A percentile compares a stretch with the other conserved stretches of the same genome.
Evolutionary conservation across 2,888 invertebrate species (phyloP).

Genomic region (Tetropium fuscum): DNA sequence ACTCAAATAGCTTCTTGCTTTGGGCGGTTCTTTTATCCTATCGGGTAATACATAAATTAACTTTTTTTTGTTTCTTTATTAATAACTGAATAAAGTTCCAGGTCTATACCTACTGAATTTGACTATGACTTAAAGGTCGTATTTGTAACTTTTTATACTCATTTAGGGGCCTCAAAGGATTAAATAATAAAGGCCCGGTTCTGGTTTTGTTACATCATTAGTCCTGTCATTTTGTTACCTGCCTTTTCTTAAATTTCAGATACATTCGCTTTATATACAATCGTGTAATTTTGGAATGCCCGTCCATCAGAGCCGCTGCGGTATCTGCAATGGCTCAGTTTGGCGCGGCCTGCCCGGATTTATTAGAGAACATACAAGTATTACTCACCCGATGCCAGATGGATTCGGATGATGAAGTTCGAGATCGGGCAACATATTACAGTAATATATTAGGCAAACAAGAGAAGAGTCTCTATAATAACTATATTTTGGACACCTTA

Average conservation of each 20-base stretch:
- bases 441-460: constrained; percentile 83
- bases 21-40: too few species aligned
- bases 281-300: constrained; percentile 95
- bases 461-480: constrained; percentile 78
- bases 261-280: constrained; percentile 90
- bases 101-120: too few species aligned
- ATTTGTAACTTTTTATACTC: too few species aligned
- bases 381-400: constrained; percentile 89
- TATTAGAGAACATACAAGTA: constrained; percentile 87
- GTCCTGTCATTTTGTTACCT: background rate
- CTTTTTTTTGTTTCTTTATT: too few species aligned
- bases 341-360: constrained; percentile 92
- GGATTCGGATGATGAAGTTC: constrained; percentile 98
- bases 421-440: constrained; percentile 98
- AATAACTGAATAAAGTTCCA: too few species aligned
- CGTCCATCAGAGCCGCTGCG: constrained; percentile 95
- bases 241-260: constrained; percentile 58
- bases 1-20: too few species aligned
- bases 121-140: too few species aligned
- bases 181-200: too few species aligned
- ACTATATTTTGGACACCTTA: constrained; percentile 81
- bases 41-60: too few species aligned
- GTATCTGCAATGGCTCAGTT: constrained; percentile 98
- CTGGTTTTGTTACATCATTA: too few species aligned
- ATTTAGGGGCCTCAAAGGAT: too few species aligned